phyloP scores from a whole-genome alignment of 2,888 invertebrate genomes.

The Leptura quadrifasciata region DNA sequence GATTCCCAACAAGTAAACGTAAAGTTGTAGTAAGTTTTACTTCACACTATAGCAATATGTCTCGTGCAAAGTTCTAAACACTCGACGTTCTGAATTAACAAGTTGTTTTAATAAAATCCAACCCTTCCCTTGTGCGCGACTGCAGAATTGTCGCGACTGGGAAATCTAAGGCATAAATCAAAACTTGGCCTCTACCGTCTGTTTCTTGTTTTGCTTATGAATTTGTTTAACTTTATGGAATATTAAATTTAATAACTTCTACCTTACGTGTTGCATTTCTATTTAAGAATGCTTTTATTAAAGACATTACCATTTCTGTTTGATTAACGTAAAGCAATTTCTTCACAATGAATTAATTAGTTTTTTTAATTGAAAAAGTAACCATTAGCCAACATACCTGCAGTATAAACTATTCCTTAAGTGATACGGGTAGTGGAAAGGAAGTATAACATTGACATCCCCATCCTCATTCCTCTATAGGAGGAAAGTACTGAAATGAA shows the following conservation, averaged over 20 bases:
- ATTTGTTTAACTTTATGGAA: constrained; percentile 68
- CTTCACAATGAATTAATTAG: constrained; percentile 16
- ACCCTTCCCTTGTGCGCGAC: constrained; percentile 69
- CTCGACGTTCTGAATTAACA: constrained; percentile 73
- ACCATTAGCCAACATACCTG: not conserved
- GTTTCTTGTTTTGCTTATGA: constrained; percentile 67
- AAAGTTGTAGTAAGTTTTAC: constrained; percentile 70
- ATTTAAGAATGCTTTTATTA: constrained; percentile 45
- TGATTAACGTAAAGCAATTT: constrained; percentile 9
- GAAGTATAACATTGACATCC: no score
- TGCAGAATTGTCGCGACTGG: constrained; percentile 68
- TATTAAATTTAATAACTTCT: constrained; percentile 66
- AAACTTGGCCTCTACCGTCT: constrained; percentile 69
- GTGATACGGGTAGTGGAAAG: no score
- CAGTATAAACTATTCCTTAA: no score
- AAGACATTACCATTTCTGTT: constrained; percentile 20
- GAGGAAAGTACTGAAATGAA: no score
- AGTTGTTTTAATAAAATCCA: constrained; percentile 74
- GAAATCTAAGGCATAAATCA: constrained; percentile 72
- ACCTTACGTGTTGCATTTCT: constrained; percentile 54
- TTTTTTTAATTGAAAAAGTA: not conserved
- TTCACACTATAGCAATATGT: constrained; percentile 66
- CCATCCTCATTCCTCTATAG: no score
- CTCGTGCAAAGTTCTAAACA: constrained; percentile 68
- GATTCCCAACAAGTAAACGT: constrained; percentile 66